These are phyloP conservation scores for Drosophila hydei DNA, from an alignment of 1,140 invertebrate species.

Conservation along the genomic window DNA sequence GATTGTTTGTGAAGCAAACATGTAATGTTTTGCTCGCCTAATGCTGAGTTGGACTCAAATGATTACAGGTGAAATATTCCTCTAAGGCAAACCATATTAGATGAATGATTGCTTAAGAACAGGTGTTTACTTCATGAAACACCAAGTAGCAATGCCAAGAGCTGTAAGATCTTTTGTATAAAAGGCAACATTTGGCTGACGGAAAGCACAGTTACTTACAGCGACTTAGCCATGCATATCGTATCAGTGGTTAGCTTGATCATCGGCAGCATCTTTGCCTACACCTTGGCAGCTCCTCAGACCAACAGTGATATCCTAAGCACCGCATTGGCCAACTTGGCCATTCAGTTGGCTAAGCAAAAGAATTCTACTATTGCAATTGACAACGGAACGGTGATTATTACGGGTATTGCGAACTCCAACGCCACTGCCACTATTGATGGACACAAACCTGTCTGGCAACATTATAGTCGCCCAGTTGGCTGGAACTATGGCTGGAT, in stretches of 20 bases:
- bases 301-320: background rate
- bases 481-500: no score
- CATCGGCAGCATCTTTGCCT: conserved; percentile 27
- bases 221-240: conserved; percentile 19
- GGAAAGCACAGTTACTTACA: conserved; percentile 23
- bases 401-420: conserved; percentile 22
- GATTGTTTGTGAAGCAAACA: no score
- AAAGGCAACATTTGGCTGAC: background rate
- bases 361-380: conserved; percentile 9
- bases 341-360: conserved; percentile 8
- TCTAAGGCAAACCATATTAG: no score
- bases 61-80: no score
- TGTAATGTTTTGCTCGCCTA: no score
- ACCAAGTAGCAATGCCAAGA: no score
- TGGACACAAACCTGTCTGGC: background rate
- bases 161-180: conserved; percentile 6
- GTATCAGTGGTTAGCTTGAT: conserved; percentile 24
- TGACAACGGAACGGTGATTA: conserved; percentile 9
- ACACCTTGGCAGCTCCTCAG: conserved; percentile 7
- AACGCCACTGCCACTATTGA: conserved; percentile 7
- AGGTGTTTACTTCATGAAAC: background rate
- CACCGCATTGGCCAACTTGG: conserved; percentile 10
- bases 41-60: no score
- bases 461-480: background rate
- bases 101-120: no score